phyloP scores from a whole-genome alignment of 2,113 vertebrate species.

The rabbit (Oryctolagus cuniculus) region DNA sequence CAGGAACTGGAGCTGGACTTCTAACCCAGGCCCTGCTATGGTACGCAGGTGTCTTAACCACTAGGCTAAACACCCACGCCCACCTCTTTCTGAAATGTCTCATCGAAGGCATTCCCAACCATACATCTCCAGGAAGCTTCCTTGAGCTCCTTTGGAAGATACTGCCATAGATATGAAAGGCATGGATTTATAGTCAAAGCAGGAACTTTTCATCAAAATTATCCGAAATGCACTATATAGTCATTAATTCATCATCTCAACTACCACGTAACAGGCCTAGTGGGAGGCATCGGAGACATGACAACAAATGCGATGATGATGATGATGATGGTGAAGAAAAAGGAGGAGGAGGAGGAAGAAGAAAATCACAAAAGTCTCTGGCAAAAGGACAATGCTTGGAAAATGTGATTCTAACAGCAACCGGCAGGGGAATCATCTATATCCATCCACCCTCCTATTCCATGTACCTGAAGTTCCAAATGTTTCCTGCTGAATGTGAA shows the following conservation, averaged over 20 bases:
- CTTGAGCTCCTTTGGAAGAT: background rate
- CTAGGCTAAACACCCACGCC: too few relatives aligned
- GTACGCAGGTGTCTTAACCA: too few relatives aligned
- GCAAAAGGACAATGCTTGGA: background rate
- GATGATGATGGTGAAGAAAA: too few relatives aligned
- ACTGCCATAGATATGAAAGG: background rate
- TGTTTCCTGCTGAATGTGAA: background rate
- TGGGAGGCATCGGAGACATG: background rate
- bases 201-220: background rate
- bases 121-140: background rate
- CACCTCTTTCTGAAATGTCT: background rate
- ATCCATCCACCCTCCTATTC: background rate
- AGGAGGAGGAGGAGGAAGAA: too few relatives aligned
- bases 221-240: conserved; percentile 37
- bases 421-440: background rate
- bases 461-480: background rate
- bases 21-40: too few relatives aligned
- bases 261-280: background rate
- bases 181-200: background rate
- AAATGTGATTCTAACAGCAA: background rate
- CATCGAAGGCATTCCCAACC: background rate
- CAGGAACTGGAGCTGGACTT: too few relatives aligned
- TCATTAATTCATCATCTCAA: conserved; percentile 20
- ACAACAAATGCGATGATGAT: background rate
- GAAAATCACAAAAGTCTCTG: conserved; percentile 20